phyloP scores from a whole-genome alignment of 2,113 vertebrate species.

The Tiliqua scincoides region DNA sequence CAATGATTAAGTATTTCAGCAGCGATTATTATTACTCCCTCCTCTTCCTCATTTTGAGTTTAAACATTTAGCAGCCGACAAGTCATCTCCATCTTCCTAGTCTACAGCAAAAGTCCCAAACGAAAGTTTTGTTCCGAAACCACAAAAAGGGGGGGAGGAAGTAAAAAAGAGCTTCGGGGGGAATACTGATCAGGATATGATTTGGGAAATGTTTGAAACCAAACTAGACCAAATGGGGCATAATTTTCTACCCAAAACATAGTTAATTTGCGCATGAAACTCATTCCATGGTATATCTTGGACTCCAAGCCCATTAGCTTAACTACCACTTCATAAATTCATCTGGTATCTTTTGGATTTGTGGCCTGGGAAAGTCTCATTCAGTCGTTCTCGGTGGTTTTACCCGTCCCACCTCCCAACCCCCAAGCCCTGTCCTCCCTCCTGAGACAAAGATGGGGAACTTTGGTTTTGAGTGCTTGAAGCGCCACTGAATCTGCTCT shows the following conservation, averaged over 20 bases:
- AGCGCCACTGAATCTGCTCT: background rate
- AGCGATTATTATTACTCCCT: conserved; percentile 69
- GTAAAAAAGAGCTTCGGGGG: background rate
- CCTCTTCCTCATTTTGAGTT: conserved; percentile 55
- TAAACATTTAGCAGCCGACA: conserved; percentile 73
- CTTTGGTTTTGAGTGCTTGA: background rate
- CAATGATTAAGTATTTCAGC: conserved; percentile 66
- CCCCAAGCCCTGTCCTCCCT: no score
- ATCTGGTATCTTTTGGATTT: conserved; percentile 52
- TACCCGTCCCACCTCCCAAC: background rate
- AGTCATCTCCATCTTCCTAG: conserved; percentile 55
- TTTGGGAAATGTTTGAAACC: conserved; percentile 48
- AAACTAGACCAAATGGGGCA: conserved; percentile 21
- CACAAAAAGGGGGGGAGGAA: conserved; percentile 6
- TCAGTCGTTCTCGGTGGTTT: conserved; percentile 15
- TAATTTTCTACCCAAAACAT: conserved; percentile 53
- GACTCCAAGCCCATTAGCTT: conserved; percentile 22
- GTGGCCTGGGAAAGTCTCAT: conserved; percentile 59
- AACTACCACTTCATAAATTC: conserved; percentile 69
- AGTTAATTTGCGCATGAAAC: conserved; percentile 35
- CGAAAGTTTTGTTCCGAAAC: conserved; percentile 42
- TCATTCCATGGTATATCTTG: conserved; percentile 46
- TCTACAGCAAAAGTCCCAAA: conserved; percentile 54
- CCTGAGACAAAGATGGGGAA: background rate
- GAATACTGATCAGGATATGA: conserved; percentile 27